Percentiles rank a stretch among this genome's conserved stretches.
Evolutionary conservation across 2,113 vertebrate genomes (phyloP).

Genomic region (Corydoras maculifer): DNA sequence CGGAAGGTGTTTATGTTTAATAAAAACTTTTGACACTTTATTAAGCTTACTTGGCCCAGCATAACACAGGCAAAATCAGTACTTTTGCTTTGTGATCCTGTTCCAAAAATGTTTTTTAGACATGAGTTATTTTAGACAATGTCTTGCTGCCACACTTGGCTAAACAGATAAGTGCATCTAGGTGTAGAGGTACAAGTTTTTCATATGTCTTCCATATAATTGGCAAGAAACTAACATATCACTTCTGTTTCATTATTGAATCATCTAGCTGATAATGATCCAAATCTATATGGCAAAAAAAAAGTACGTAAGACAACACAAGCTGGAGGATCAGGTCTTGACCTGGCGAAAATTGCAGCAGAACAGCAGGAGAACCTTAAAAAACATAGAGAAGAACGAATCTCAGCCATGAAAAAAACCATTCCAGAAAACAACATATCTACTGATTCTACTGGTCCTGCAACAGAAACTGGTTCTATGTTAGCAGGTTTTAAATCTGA

Average conservation of each 20-base stretch:
- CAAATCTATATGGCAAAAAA: constrained; percentile 52
- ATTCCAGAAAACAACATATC: constrained; percentile 40
- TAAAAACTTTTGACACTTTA: too few relatives aligned
- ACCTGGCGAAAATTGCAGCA: constrained; percentile 54
- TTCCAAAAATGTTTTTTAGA: too few relatives aligned
- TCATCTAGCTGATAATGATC: constrained; percentile 52
- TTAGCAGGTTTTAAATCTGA: background rate
- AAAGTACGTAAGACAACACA: constrained; percentile 55
- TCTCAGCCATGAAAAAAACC: constrained; percentile 42
- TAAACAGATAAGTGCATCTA: too few relatives aligned
- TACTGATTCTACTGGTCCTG: constrained; percentile 4
- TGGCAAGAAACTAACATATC: background rate
- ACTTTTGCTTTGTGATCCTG: too few relatives aligned
- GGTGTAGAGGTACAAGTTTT: too few relatives aligned
- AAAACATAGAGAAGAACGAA: constrained; percentile 47
- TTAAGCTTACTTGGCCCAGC: too few relatives aligned
- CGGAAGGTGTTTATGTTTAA: too few relatives aligned
- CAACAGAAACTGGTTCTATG: background rate
- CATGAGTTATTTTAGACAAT: too few relatives aligned
- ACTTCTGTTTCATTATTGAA: background rate
- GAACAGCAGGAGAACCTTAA: constrained; percentile 56
- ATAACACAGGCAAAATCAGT: too few relatives aligned
- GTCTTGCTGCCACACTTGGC: too few relatives aligned
- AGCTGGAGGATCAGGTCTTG: constrained; percentile 51
- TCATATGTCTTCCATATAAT: background rate